A percentile compares a stretch with the other conserved stretches of the same genome.
Evolutionary conservation across 2,888 invertebrate species (phyloP).

Genomic region (Zaprionus bogoriensis): DNA sequence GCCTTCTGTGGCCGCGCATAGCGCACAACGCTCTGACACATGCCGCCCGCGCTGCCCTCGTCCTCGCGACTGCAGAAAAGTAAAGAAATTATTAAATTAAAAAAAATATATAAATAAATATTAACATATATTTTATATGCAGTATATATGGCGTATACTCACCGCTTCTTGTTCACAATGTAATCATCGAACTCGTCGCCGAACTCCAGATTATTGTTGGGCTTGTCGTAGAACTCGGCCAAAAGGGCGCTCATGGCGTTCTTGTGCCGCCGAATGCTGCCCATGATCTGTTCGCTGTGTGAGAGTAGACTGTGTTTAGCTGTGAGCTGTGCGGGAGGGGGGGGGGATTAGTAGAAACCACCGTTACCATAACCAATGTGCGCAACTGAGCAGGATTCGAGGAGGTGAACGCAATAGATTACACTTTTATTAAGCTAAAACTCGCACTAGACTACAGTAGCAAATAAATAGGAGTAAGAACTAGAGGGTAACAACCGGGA

Average conservation of each 20-base stretch:
- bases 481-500: conserved; percentile 17
- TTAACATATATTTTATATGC: too few species aligned
- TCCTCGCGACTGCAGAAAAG: conserved; percentile 85
- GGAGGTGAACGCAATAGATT: conserved; percentile 50
- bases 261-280: conserved; percentile 87
- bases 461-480: not conserved
- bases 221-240: conserved; percentile 87
- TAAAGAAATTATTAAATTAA: not conserved
- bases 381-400: conserved; percentile 38
- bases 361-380: conserved; percentile 55
- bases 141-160: conserved; percentile 3
- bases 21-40: conserved; percentile 91
- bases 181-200: conserved; percentile 81
- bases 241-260: conserved; percentile 88
- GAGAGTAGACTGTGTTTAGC: conserved; percentile 18
- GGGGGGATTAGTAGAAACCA: conserved; percentile 12
- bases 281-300: conserved; percentile 86
- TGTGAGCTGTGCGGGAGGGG: conserved; percentile 4
- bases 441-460: conserved; percentile 36
- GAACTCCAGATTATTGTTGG: conserved; percentile 77
- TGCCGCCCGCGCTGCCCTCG: conserved; percentile 86
- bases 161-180: conserved; percentile 77
- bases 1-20: conserved; percentile 92
- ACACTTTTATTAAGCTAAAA: conserved; percentile 45
- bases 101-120: not conserved